These are phyloP conservation scores for Esox niger DNA, from an alignment of 2,113 vertebrate species.

Conservation along the genomic window DNA sequence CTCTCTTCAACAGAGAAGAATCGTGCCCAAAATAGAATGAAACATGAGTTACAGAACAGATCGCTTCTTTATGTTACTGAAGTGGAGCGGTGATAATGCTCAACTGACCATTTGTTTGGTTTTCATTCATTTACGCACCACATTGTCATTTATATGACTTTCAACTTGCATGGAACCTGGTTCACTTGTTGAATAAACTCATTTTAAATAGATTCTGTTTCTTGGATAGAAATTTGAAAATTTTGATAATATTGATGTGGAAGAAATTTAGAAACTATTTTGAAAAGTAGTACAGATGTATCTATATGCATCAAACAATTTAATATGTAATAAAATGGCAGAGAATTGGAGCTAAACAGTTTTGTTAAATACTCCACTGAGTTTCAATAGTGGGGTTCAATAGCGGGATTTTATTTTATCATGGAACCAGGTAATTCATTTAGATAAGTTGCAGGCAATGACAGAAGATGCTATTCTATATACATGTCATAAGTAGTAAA, in stretches of 20 bases:
- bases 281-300: too few relatives aligned
- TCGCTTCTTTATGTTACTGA: conserved; percentile 18
- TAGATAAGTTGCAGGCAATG: conserved; percentile 25
- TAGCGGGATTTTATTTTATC: conserved; percentile 34
- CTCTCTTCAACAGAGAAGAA: conserved; percentile 64
- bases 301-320: not conserved
- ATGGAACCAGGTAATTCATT: conserved; percentile 33
- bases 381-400: conserved; percentile 24
- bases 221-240: too few relatives aligned
- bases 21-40: conserved; percentile 66
- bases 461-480: conserved; percentile 20
- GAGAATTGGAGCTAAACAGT: not conserved
- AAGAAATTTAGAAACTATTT: too few relatives aligned
- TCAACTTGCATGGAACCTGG: conserved; percentile 7
- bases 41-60: conserved; percentile 49
- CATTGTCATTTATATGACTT: not conserved
- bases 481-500: not conserved
- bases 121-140: conserved; percentile 24
- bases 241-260: too few relatives aligned
- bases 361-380: conserved; percentile 6
- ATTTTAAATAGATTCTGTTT: not conserved
- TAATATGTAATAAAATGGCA: not conserved
- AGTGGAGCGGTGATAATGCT: conserved; percentile 20
- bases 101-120: conserved; percentile 16
- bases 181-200: conserved; percentile 12